These are phyloP conservation scores for Probosciger aterrimus DNA, from an alignment of 2,113 vertebrate species.

Conservation along the genomic window DNA sequence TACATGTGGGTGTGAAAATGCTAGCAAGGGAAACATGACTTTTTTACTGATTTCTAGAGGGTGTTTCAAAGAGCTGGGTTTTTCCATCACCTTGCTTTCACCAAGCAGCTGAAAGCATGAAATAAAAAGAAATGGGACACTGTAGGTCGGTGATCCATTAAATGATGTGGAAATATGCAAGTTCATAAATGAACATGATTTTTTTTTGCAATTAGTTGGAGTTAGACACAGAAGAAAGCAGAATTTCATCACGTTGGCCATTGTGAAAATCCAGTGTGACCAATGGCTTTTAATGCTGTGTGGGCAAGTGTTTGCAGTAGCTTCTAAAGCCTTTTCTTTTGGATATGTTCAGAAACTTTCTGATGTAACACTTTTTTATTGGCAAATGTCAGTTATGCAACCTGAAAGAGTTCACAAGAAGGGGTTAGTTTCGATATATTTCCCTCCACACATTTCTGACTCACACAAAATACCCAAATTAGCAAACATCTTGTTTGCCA, in stretches of 20 bases:
- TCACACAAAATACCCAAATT: conserved; percentile 59
- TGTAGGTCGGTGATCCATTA: background rate
- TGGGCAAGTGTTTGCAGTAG: background rate
- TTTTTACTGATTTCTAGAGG: conserved; percentile 4
- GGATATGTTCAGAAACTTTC: conserved; percentile 1
- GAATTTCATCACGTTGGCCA: background rate
- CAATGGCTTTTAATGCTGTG: background rate
- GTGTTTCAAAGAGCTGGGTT: background rate
- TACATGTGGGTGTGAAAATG: conserved; percentile 4
- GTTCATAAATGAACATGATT: background rate
- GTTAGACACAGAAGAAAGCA: background rate
- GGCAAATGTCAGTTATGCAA: conserved; percentile 68
- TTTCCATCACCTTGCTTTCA: background rate
- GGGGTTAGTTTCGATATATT: conserved; percentile 46
- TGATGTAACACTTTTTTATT: conserved; percentile 24
- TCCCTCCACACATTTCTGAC: conserved; percentile 61
- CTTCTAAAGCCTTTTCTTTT: background rate
- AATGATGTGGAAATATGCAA: background rate
- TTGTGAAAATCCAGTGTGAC: background rate
- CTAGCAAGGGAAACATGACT: conserved; percentile 24
- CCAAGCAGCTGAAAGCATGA: background rate
- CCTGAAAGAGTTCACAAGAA: conserved; percentile 48
- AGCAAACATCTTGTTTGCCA: conserved; percentile 61
- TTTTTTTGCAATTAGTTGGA: background rate
- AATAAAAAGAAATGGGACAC: background rate